Base-by-base conservation (phyloP, 2,888 invertebrate species). In the Campoplex nolae region DNA sequence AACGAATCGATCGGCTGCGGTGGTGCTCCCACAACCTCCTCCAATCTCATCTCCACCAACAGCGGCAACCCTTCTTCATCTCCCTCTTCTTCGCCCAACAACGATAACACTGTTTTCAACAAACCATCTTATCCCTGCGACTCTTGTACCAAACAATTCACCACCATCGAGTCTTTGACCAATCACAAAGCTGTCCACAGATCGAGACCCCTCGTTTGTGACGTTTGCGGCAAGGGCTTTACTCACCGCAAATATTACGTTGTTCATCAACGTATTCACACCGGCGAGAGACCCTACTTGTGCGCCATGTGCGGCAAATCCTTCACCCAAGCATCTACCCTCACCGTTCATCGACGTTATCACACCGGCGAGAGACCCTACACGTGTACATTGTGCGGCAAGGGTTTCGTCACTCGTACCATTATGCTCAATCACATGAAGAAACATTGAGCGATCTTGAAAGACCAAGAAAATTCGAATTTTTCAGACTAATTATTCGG, bases 281-380 rank as follows among this genome's bases (percentile, higher is more conserved):
- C 95, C 0, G 95, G 95, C 9, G 95, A 95, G 85, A 93, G 95
- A 56, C 95, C 95, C 0, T 95, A 95, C 87, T 90, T 94, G 7
- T 95, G 95, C 88, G 94, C 95, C 28, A 94, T 94, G 93, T 94
- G 94, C 81, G 94, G 94, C 56, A 94, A 94, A 85, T 93, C 94
- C 3, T 94, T 94, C 68, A 94, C 94, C 7, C 94, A 94, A 86
- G 94, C 93, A 7, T 94, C 94, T 11, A 94, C 94, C 3, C 91
- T 94, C 16, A 94, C 93, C 56, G 94, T 94, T 2, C 94, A 94
- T 89, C 92, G 94, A 3, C 92, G 94, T 0, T 94, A 94, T 89
- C 94, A 94, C 83, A 94, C 94, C 0, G 94, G 94, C 6, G 94
- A 94, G 87, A 90, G 94, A 48, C 94, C 94, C 0, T 94, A 94